A percentile compares a stretch with the other conserved stretches of the same genome.
Conservation (phyloP, 35 echinoderm and acorn worm genomes). For the Ophiothrix spiculata region DNA sequence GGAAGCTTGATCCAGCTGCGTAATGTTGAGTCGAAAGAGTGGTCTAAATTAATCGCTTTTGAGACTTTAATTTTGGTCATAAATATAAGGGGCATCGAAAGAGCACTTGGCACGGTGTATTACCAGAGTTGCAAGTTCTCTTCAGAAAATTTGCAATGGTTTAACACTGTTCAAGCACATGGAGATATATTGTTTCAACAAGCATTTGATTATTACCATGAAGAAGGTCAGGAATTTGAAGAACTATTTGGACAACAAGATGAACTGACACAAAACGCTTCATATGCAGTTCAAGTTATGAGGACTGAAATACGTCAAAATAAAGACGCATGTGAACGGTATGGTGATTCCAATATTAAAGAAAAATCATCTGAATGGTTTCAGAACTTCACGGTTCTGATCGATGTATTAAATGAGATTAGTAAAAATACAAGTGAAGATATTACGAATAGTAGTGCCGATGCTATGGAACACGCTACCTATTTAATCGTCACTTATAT, state of each 20-base stretch:
- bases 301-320: background rate
- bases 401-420: background rate
- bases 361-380: constrained; percentile 26
- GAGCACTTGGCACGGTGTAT: constrained; percentile 36
- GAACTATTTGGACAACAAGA: background rate
- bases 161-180: constrained; percentile 17
- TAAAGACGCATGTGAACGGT: constrained; percentile 16
- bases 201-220: constrained; percentile 23
- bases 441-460: background rate
- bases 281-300: background rate
- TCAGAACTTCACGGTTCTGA: constrained; percentile 10
- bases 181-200: background rate
- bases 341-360: background rate
- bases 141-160: constrained; percentile 21
- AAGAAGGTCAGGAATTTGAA: background rate
- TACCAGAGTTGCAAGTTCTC: constrained; percentile 19
- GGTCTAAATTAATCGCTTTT: constrained; percentile 22
- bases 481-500: background rate
- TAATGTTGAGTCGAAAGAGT: background rate
- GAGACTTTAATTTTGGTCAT: constrained; percentile 28
- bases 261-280: background rate
- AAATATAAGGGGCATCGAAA: constrained; percentile 44
- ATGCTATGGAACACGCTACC: background rate
- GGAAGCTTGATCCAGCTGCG: background rate
- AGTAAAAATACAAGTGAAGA: background rate